Evolutionary conservation across 2,797 vertebrate species (phyloP).

Genomic region (Trichosurus vulpecula): DNA sequence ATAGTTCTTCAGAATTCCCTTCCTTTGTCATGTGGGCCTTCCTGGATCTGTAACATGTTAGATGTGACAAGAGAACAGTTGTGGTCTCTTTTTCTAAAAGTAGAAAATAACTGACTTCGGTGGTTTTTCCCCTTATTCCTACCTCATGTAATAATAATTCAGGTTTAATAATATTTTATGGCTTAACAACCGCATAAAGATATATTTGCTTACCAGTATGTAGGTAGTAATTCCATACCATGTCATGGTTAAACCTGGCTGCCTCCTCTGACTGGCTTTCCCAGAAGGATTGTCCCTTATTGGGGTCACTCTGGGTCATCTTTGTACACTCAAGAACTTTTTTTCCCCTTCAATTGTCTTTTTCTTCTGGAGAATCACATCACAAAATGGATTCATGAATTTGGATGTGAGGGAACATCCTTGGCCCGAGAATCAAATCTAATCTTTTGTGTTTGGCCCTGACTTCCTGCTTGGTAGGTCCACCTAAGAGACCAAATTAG

Average conservation of each 20-base stretch:
- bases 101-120: neutral
- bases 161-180: no score
- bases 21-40: slow-evolving; percentile 50
- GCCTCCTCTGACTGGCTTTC: neutral
- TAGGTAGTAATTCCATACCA: neutral
- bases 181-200: no score
- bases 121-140: neutral
- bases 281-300: neutral
- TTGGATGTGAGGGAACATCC: no score
- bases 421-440: no score
- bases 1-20: slow-evolving; percentile 52
- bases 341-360: neutral
- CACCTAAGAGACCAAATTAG: slow-evolving; percentile 15
- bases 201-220: no score
- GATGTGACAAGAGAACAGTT: slow-evolving; percentile 23
- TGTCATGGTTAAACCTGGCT: neutral
- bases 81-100: slow-evolving; percentile 50
- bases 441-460: no score
- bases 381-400: slow-evolving; percentile 9
- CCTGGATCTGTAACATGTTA: slow-evolving; percentile 61
- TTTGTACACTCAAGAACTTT: neutral
- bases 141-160: no score
- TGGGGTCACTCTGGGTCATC: neutral
- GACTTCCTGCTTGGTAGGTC: neutral
- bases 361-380: neutral